These are phyloP conservation scores for Amphipyra berbera DNA, from an alignment of 2,888 invertebrate species.

Conservation along the genomic window DNA sequence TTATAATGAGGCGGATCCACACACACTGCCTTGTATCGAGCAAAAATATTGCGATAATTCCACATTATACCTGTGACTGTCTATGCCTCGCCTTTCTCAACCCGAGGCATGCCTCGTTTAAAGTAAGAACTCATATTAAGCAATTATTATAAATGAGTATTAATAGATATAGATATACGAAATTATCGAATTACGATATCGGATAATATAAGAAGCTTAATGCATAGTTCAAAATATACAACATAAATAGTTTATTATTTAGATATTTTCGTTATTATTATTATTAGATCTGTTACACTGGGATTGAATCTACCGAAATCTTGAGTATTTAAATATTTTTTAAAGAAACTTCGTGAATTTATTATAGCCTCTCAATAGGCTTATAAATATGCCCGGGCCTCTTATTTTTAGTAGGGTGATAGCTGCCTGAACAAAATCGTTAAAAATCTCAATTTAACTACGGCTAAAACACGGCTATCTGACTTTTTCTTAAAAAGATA, in stretches of 20 bases:
- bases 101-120: slow-evolving; percentile 15
- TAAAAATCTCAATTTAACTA: too few relatives aligned
- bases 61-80: too few relatives aligned
- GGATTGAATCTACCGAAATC: slow-evolving; percentile 5
- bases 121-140: not conserved
- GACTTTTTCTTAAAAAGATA: too few relatives aligned
- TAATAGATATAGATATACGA: slow-evolving; percentile 48
- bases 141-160: slow-evolving; percentile 32
- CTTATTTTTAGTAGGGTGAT: too few relatives aligned
- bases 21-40: too few relatives aligned
- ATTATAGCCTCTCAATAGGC: too few relatives aligned
- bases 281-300: slow-evolving; percentile 12
- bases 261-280: slow-evolving; percentile 5
- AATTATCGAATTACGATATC: slow-evolving; percentile 66
- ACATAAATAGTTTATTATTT: slow-evolving; percentile 35
- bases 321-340: too few relatives aligned
- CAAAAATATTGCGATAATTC: too few relatives aligned
- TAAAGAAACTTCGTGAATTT: too few relatives aligned
- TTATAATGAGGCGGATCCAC: slow-evolving; percentile 12
- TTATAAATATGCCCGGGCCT: too few relatives aligned
- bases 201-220: slow-evolving; percentile 64
- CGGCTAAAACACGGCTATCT: too few relatives aligned
- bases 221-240: slow-evolving; percentile 63
- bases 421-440: too few relatives aligned
- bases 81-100: not conserved